Evolutionary conservation across 2,888 invertebrate species (phyloP).

Genomic region (Coronaproctus castanopsis): DNA sequence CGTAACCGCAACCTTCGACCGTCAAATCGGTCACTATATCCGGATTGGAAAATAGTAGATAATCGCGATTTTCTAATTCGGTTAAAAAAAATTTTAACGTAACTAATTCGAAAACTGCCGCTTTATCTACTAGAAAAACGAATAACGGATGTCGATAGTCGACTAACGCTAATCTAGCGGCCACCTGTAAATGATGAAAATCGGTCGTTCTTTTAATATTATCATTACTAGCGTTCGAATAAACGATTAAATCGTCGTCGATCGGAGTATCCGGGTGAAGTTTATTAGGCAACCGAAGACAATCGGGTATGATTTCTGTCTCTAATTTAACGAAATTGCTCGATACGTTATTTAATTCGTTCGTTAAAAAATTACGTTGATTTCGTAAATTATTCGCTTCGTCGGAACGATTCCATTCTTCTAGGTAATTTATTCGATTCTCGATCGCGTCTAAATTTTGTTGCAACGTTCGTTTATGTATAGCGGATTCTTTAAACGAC

Average conservation of each 20-base stretch:
- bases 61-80: slow-evolving; percentile 31
- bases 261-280: slow-evolving; percentile 42
- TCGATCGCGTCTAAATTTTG: slow-evolving; percentile 30
- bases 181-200: slow-evolving; percentile 36
- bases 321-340: slow-evolving; percentile 33
- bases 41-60: slow-evolving; percentile 46
- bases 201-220: slow-evolving; percentile 24
- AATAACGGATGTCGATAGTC: slow-evolving; percentile 36
- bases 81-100: slow-evolving; percentile 33
- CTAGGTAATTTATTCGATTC: slow-evolving; percentile 32
- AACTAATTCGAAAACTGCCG: slow-evolving; percentile 48
- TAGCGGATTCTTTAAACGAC: slow-evolving; percentile 32
- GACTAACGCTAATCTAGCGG: slow-evolving; percentile 31
- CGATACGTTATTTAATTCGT: not conserved
- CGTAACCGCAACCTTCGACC: slow-evolving; percentile 47
- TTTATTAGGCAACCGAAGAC: slow-evolving; percentile 46
- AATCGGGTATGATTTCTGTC: slow-evolving; percentile 40
- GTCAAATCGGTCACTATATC: slow-evolving; percentile 57
- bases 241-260: slow-evolving; percentile 24
- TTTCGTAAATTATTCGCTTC: slow-evolving; percentile 42
- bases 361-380: slow-evolving; percentile 39
- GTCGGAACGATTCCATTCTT: slow-evolving; percentile 33
- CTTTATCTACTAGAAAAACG: slow-evolving; percentile 43
- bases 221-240: slow-evolving; percentile 23
- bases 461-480: slow-evolving; percentile 27